phyloP scores from a whole-genome alignment of 2,113 vertebrate species.

The Cheilinus undulatus region DNA sequence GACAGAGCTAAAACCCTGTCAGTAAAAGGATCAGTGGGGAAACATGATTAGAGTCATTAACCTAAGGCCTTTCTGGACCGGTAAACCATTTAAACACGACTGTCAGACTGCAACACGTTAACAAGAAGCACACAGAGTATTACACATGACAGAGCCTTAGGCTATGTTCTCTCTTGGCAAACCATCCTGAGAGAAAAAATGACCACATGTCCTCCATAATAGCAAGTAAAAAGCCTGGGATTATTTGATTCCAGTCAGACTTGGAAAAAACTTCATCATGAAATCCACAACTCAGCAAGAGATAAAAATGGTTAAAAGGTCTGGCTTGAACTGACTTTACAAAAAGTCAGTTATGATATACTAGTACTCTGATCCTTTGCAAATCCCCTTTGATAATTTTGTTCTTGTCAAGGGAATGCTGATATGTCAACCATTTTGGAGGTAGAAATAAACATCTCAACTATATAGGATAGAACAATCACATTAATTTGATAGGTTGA shows the following conservation, averaged over 20 bases:
- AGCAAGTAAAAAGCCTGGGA: background rate
- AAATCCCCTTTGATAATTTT: too few relatives aligned
- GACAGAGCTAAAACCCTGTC: slow-evolving; percentile 26
- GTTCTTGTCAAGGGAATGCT: too few relatives aligned
- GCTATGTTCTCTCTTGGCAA: background rate
- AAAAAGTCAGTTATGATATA: too few relatives aligned
- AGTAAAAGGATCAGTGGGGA: slow-evolving; percentile 41
- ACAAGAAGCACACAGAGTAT: slow-evolving; percentile 49
- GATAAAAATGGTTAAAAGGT: too few relatives aligned
- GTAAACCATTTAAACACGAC: slow-evolving; percentile 72
- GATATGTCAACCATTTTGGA: too few relatives aligned
- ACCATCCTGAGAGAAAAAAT: too few relatives aligned
- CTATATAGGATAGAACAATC: too few relatives aligned
- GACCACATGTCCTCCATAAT: background rate
- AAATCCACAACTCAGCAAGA: too few relatives aligned
- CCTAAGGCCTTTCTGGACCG: slow-evolving; percentile 48
- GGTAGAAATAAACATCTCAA: too few relatives aligned
- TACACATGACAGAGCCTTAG: slow-evolving; percentile 34
- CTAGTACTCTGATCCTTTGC: too few relatives aligned
- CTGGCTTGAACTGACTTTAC: too few relatives aligned
- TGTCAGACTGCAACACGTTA: slow-evolving; percentile 60
- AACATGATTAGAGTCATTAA: slow-evolving; percentile 57
- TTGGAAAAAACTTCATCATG: too few relatives aligned
- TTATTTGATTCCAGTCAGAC: background rate
- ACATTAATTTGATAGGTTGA: background rate